Conservation (phyloP, 2,888 invertebrate genomes). For the Parnassius mnemosyne region DNA sequence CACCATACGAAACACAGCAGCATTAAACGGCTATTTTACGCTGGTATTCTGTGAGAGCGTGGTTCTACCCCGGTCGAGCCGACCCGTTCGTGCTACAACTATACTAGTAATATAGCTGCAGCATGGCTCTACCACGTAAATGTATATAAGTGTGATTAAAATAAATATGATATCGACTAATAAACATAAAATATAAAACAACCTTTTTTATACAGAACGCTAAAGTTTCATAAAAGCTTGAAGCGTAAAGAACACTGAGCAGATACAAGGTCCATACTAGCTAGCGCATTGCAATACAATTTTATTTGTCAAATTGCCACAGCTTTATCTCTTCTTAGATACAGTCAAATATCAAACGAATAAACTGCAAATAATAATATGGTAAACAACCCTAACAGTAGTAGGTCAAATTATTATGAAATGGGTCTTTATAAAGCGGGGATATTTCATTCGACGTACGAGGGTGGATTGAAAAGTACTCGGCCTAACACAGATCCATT, state of each 20-base stretch:
- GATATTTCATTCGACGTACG: conserved; percentile 32
- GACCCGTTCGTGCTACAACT: too few relatives aligned
- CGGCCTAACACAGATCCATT: too few relatives aligned
- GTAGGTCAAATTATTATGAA: conserved; percentile 36
- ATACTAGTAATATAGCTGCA: too few relatives aligned
- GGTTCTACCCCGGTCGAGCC: too few relatives aligned
- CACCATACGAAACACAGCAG: too few relatives aligned
- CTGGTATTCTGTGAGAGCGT: too few relatives aligned
- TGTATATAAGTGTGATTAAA: too few relatives aligned
- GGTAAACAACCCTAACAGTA: conserved; percentile 31
- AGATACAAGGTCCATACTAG: conserved; percentile 27
- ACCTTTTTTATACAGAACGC: not conserved
- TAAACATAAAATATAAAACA: too few relatives aligned
- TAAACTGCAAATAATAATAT: conserved; percentile 18
- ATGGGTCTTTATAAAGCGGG: conserved; percentile 27
- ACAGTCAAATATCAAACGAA: conserved; percentile 28
- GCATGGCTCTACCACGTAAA: too few relatives aligned
- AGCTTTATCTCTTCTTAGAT: conserved; percentile 15
- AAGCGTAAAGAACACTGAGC: conserved; percentile 8
- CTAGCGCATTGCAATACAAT: conserved; percentile 26
- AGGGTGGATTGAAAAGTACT: too few relatives aligned
- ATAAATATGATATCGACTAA: too few relatives aligned
- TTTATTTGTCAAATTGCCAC: not conserved
- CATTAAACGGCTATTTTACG: too few relatives aligned
- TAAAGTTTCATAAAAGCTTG: not conserved